These are phyloP conservation scores for Geococcyx californianus DNA, from an alignment of 2,113 vertebrate species.

Conservation along the genomic window DNA sequence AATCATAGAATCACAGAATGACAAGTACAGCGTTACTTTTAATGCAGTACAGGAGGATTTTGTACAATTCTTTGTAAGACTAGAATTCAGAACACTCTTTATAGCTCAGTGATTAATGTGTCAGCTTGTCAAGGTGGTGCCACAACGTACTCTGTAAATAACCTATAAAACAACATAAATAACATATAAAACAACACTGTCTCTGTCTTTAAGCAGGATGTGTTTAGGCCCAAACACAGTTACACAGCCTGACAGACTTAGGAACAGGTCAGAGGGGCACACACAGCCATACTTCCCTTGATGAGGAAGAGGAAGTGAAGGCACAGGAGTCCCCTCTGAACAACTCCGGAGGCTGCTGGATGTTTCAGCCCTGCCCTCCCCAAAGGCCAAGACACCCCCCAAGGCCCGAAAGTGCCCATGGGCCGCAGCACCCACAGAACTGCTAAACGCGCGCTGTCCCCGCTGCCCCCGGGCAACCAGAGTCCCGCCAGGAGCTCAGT, in stretches of 20 bases:
- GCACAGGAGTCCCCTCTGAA: background rate
- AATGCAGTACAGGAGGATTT: background rate
- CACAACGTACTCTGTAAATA: background rate
- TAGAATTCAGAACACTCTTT: background rate
- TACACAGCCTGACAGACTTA: background rate
- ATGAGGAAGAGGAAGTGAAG: background rate
- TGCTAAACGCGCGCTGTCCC: background rate
- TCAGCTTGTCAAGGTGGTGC: background rate
- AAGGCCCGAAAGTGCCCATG: accelerated
- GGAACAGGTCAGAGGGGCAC: background rate
- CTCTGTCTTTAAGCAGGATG: background rate
- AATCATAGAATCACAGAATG: too few species aligned
- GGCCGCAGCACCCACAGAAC: background rate
- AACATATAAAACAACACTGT: too few species aligned
- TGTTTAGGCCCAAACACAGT: background rate
- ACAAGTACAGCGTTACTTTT: background rate
- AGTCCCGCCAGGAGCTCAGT: too few species aligned
- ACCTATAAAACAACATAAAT: too few species aligned
- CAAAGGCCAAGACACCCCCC: background rate
- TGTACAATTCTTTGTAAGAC: background rate
- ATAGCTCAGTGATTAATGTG: background rate
- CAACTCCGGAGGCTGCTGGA: background rate
- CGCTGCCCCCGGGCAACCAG: background rate
- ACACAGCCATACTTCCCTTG: background rate
- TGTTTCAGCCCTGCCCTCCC: background rate